Evolutionary conservation across 2,888 invertebrate species (phyloP).

Genomic region (Cheilosia soror): DNA sequence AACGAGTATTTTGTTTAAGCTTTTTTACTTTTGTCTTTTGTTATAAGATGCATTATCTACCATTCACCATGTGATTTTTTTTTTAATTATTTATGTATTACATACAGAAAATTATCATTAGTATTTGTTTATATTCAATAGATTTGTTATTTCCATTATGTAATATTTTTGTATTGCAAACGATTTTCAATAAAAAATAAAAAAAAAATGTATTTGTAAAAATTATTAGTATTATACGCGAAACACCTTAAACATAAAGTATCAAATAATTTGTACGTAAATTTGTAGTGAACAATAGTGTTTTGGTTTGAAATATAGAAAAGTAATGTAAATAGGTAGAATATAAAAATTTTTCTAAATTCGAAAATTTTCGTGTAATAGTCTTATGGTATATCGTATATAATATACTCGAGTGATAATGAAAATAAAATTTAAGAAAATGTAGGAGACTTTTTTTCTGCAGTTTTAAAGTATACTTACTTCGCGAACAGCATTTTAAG

Average conservation of each 20-base stretch:
- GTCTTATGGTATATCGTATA: too few species aligned
- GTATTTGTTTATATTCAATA: background rate
- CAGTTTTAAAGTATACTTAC: too few species aligned
- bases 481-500: too few species aligned
- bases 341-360: background rate
- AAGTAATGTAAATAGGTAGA: background rate
- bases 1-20: conserved; percentile 17
- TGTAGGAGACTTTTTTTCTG: too few species aligned
- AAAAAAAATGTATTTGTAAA: background rate
- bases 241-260: conserved; percentile 3
- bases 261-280: conserved; percentile 15
- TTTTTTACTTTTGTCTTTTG: background rate
- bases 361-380: background rate
- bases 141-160: background rate
- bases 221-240: background rate
- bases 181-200: background rate
- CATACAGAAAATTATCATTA: background rate
- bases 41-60: background rate
- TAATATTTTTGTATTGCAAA: too few species aligned
- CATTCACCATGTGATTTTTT: background rate
- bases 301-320: background rate
- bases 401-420: background rate
- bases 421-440: too few species aligned
- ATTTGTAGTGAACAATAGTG: background rate
- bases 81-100: background rate